Evolutionary conservation across 2,888 invertebrate genomes (phyloP), one percentile per base, ranked within the genome.

Genomic region (Epsilonema sp.): DNA sequence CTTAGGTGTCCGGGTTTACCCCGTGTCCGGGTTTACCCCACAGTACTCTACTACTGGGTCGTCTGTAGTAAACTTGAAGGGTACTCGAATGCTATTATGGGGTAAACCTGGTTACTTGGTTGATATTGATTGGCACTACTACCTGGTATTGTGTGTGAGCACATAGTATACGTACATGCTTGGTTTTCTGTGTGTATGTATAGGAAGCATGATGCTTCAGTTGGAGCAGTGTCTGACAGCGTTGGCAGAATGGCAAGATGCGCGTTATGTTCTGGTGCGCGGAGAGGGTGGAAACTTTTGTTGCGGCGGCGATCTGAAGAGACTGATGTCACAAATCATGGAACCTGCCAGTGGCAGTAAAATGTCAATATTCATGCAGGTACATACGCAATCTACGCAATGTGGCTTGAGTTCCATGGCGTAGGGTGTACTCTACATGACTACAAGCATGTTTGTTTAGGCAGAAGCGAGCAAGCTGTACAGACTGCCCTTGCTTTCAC

Each of bases 301-400:
- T 56, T 70, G 73, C 2, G 74, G 74, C 11, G 73, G 70, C 2
- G 73, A 73, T 56, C 57, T 73, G 13, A 48, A 57, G 43, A n/a
- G n/a, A n/a, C n/a, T n/a, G n/a, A n/a, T n/a, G n/a, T n/a, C n/a
- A n/a, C n/a, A n/a, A n/a, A 64, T 68, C 8, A 53, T 52, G 11
- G 52, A 52, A 26, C 54, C 63, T 2, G 58, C 59, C 5, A 60
- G 60, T 41, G 71, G 70, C 1, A 63, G 55, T 22, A 55, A 57
- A 36, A 69, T 74, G 70, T 58, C 68, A 21, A 52, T 54, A 3
- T 64, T 69, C 25, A 73, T 74, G 70, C 70, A 54, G 70, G n/a
- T 21, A 55, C 57, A 5, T 58, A 67, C 24, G 16, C 31, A 11
- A 11, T 5, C 31, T 16, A 31, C 31, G 5, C 16, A 31, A 16